Percentiles rank a stretch among this genome's conserved stretches.
Evolutionary conservation across 2,797 vertebrate genomes (phyloP).

Genomic region (Margarornis squamiger): DNA sequence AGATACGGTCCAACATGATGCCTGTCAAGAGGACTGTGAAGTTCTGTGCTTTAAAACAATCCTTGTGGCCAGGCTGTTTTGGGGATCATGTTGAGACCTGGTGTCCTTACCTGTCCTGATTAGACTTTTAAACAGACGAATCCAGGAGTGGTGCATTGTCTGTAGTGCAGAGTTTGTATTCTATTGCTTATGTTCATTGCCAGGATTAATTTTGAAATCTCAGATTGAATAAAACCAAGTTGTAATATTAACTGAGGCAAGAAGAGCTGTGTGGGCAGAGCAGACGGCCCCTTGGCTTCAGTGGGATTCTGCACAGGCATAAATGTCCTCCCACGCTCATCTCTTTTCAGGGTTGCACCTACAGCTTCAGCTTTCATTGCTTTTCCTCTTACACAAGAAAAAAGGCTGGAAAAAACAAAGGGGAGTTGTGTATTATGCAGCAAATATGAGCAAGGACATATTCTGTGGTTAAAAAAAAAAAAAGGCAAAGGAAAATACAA

Average conservation of each 20-base stretch:
- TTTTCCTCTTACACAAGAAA: background rate
- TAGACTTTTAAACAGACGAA: background rate
- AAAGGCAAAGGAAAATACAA: background rate
- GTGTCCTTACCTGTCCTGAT: background rate
- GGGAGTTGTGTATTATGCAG: background rate
- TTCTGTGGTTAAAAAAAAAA: background rate
- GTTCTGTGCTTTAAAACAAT: background rate
- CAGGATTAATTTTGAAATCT: background rate
- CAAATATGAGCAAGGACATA: background rate
- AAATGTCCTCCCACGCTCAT: conserved; percentile 14
- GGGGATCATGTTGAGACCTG: background rate
- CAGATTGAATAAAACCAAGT: background rate
- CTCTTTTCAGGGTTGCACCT: background rate
- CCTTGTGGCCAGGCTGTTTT: background rate
- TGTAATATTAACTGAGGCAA: background rate
- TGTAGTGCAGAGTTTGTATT: background rate
- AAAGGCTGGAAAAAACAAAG: background rate
- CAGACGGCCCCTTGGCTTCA: background rate
- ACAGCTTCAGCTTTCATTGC: background rate
- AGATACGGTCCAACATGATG: background rate
- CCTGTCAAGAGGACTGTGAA: background rate
- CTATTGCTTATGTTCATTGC: background rate
- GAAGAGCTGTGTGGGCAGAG: conserved; percentile 31
- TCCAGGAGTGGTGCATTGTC: background rate
- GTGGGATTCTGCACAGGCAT: background rate